These are phyloP conservation scores for Drosophila yakuba DNA, from an alignment of 1,140 invertebrate species.

Conservation along the genomic window DNA sequence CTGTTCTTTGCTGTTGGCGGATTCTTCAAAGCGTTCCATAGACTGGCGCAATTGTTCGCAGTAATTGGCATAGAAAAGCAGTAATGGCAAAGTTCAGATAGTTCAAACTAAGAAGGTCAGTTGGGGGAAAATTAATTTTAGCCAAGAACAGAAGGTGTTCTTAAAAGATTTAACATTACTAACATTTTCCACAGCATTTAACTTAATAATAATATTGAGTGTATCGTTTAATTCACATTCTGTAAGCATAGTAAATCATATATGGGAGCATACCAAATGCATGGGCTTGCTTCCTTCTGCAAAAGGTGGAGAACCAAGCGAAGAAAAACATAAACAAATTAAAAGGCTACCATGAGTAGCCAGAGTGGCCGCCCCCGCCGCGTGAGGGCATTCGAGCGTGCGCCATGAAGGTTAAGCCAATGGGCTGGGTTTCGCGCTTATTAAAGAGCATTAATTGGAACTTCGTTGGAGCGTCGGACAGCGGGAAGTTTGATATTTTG, in stretches of 20 bases:
- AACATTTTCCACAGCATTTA: no score
- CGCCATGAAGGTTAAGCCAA: conserved; percentile 55
- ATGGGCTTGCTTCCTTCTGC: background rate
- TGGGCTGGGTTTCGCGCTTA: conserved; percentile 53
- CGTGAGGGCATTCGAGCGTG: conserved; percentile 66
- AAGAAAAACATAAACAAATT: conserved; percentile 35
- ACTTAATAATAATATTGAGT: background rate
- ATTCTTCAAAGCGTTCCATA: conserved; percentile 33
- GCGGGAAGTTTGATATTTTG: conserved; percentile 31
- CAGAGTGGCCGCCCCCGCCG: conserved; percentile 33
- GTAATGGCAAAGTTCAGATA: conserved; percentile 21
- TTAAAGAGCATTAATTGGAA: conserved; percentile 72
- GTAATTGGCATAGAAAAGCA: conserved; percentile 12
- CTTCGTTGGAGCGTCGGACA: conserved; percentile 52
- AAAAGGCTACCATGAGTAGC: conserved; percentile 42
- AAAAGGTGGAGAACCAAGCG: conserved; percentile 11
- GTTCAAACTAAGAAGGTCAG: conserved; percentile 5
- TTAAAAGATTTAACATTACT: background rate
- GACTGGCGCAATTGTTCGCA: conserved; percentile 29
- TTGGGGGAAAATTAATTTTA: background rate
- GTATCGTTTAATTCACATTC: conserved; percentile 36
- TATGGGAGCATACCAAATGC: conserved; percentile 6
- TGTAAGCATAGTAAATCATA: conserved; percentile 3
- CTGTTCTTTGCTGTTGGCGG: conserved; percentile 31
- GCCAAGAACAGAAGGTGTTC: background rate